Evolutionary conservation across 2,113 vertebrate species (phyloP).

Genomic region (Paradoxurus hermaphroditus): DNA sequence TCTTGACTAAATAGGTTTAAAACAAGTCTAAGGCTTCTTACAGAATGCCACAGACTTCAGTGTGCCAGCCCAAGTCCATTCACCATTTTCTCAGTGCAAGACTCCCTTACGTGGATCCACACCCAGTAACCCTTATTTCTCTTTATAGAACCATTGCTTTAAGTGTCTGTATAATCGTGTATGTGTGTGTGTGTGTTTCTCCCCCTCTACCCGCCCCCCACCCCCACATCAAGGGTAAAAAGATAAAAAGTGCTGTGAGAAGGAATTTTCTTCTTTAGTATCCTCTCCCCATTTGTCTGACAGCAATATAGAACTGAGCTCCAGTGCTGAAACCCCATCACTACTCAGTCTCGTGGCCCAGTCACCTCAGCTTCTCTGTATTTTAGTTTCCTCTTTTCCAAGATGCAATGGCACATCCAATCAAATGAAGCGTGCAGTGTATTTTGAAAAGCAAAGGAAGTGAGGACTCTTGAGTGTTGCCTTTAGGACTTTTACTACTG

Average conservation of each 20-base stretch:
- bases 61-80: background rate
- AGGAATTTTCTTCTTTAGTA: background rate
- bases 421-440: background rate
- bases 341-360: background rate
- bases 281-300: background rate
- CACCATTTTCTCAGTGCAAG: background rate
- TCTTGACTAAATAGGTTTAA: background rate
- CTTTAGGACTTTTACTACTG: background rate
- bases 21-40: background rate
- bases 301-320: background rate
- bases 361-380: background rate
- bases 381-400: background rate
- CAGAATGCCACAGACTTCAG: background rate
- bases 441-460: background rate
- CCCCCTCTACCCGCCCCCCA: no score
- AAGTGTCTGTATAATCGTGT: background rate
- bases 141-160: background rate
- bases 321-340: background rate
- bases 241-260: background rate
- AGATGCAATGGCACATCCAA: background rate
- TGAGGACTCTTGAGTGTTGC: background rate
- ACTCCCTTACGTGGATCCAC: background rate
- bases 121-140: background rate
- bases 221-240: background rate
- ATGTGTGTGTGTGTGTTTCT: background rate